Evolutionary conservation across 2,113 vertebrate genomes (phyloP).

Genomic region (Microtus richardsoni): DNA sequence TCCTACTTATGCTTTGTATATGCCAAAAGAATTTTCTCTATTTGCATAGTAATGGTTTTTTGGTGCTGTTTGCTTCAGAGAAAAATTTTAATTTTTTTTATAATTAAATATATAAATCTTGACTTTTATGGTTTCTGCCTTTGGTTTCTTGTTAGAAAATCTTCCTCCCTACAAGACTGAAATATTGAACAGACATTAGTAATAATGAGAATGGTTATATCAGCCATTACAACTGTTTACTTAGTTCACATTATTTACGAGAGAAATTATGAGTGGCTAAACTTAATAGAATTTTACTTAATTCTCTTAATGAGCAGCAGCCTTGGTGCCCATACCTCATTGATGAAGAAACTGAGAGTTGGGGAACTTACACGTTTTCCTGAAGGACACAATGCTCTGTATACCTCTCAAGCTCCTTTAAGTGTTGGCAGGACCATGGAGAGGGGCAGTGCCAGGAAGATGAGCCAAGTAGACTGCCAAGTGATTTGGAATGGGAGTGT

Average conservation of each 20-base stretch:
- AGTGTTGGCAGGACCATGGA: background rate
- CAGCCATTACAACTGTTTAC: background rate
- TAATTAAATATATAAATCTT: background rate
- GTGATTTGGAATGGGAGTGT: rapidly evolving
- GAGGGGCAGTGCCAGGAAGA: background rate
- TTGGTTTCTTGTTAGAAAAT: background rate
- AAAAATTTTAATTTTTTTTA: conserved; percentile 41
- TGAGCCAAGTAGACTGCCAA: too few species aligned
- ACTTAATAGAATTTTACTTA: background rate
- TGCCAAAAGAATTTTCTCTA: background rate
- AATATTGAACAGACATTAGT: conserved; percentile 11
- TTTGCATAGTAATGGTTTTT: background rate
- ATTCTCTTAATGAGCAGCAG: background rate
- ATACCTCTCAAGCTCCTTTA: background rate
- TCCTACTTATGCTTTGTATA: background rate
- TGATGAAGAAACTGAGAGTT: background rate
- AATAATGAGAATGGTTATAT: background rate
- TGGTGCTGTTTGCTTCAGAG: background rate
- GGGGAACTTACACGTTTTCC: background rate
- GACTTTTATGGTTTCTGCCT: background rate
- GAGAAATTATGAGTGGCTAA: background rate
- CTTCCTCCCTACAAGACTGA: background rate
- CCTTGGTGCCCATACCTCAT: background rate
- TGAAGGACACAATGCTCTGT: background rate
- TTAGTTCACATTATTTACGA: background rate